Percentiles rank a stretch among this genome's conserved stretches.
phyloP scores from a whole-genome alignment of 2,888 invertebrate species.

The Rosalia funebris region DNA sequence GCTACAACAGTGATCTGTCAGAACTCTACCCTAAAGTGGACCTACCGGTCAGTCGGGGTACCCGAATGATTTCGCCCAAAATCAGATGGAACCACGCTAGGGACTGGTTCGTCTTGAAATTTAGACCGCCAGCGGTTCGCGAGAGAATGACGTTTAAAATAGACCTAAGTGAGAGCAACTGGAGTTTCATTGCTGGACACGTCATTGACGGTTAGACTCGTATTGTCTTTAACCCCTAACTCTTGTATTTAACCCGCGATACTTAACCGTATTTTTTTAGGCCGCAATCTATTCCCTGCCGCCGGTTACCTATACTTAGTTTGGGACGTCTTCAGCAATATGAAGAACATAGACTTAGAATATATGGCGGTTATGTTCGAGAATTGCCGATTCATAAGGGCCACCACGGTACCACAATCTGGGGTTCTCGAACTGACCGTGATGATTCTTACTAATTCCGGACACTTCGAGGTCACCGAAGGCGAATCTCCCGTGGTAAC shows the following conservation, averaged over 20 bases:
- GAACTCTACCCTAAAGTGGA: slow-evolving; percentile 78
- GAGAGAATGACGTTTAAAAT: slow-evolving; percentile 73
- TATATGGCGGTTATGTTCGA: slow-evolving; percentile 51
- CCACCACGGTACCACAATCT: slow-evolving; percentile 56
- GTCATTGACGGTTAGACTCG: slow-evolving; percentile 80
- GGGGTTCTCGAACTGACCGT: slow-evolving; percentile 47
- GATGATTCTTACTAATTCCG: slow-evolving; percentile 34
- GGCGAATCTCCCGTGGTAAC: slow-evolving; percentile 33
- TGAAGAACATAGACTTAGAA: neutral
- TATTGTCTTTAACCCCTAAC: neutral
- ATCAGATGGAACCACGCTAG: slow-evolving; percentile 89
- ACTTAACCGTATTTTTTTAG: too few species aligned
- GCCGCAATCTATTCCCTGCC: slow-evolving; percentile 67
- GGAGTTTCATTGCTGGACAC: slow-evolving; percentile 81
- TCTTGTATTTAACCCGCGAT: neutral
- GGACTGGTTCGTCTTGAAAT: slow-evolving; percentile 74
- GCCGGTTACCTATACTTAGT: slow-evolving; percentile 62
- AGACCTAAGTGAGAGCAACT: slow-evolving; percentile 72
- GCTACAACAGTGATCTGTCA: slow-evolving; percentile 77
- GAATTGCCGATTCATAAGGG: slow-evolving; percentile 69
- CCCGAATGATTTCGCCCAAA: slow-evolving; percentile 69
- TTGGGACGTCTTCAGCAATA: neutral
- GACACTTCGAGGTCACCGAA: slow-evolving; percentile 53
- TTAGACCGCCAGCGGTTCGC: slow-evolving; percentile 61
- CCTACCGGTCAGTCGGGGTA: slow-evolving; percentile 80